Evolutionary conservation across 2,888 invertebrate genomes (phyloP), one percentile per base, ranked within the genome.

Genomic region (Isotomurus palustris): DNA sequence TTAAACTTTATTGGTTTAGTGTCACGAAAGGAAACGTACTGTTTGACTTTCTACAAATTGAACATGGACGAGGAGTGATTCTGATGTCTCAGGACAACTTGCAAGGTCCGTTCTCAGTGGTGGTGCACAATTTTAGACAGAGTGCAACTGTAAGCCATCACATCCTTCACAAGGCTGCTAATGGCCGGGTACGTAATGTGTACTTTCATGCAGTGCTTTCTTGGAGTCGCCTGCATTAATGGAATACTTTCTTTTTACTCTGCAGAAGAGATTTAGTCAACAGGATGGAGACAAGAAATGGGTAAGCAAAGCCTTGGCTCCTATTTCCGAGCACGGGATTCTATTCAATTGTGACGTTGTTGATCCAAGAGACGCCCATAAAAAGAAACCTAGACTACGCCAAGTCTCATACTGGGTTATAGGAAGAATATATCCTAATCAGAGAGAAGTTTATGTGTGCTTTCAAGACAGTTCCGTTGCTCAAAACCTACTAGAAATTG

Each of bases 11-110:
- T 45, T 12, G 10, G 6, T 51, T 10, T 38, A 69, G 69, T 32
- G 59, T 67, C n/a, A 62, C 64, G 27, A 63, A 62, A 35, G 69
- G 62, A 35, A 66, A 65, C 28, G 47, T 64, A 17, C 53, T 70
- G 17, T 64, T 63, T 55, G 65, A 66, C 51, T 70, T 66, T 45
- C 53, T 70, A 22, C 67, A 68, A 59, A 51, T 70, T n/a, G 68
- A 70, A 29, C 60, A 63, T 49, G 70, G 70, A 3, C 59, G 65
- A 8, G 66, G 68, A 12, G 53, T 68, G 8, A 40, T 70, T 36
- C 45, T 70, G 1, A 51, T 55, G 2, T 57, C 64, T 1, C 53
- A 53, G 22, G 57, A 60, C 32, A 48, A 57, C 3, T 48, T 52
- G 14, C 48, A 53, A 35, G 57, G 58, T 8, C 60, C 62, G 32